Evolutionary conservation across 2,888 invertebrate genomes (phyloP).

Genomic region (Orchesella flavescens): DNA sequence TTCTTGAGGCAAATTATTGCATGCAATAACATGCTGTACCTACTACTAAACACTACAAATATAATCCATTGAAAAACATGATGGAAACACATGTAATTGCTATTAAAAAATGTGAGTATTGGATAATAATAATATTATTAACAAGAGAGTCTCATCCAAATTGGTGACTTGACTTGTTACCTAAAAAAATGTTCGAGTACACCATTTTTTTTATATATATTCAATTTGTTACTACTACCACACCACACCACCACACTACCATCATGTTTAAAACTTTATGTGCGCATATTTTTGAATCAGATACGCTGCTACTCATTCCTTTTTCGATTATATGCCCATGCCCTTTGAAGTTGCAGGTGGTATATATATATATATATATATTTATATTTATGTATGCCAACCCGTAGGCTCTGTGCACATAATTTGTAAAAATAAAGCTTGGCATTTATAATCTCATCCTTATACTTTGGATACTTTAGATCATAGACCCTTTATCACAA

Average conservation of each 20-base stretch:
- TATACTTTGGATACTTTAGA: no score
- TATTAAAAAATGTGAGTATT: constrained; percentile 2
- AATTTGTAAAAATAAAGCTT: neutral
- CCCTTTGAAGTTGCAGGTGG: constrained; percentile 7
- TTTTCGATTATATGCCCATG: constrained; percentile 6
- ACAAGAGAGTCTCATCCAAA: neutral
- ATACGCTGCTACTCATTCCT: constrained; percentile 22
- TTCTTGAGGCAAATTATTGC: constrained; percentile 4
- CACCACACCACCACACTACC: neutral
- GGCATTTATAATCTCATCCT: no score
- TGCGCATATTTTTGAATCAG: constrained; percentile 33
- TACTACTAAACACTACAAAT: neutral
- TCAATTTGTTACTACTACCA: constrained; percentile 36
- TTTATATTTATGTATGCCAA: no score
- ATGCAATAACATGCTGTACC: neutral
- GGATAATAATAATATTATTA: constrained; percentile 11
- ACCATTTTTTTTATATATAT: neutral
- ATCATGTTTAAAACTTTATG: constrained; percentile 1
- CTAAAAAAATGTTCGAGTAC: no score
- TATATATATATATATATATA: no score
- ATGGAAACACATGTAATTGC: constrained; percentile 10
- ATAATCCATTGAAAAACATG: neutral
- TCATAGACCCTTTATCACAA: no score
- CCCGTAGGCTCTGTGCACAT: neutral
- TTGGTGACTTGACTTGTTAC: no score